Conservation (phyloP, 2,888 invertebrate genomes). For the Bibio marci region DNA sequence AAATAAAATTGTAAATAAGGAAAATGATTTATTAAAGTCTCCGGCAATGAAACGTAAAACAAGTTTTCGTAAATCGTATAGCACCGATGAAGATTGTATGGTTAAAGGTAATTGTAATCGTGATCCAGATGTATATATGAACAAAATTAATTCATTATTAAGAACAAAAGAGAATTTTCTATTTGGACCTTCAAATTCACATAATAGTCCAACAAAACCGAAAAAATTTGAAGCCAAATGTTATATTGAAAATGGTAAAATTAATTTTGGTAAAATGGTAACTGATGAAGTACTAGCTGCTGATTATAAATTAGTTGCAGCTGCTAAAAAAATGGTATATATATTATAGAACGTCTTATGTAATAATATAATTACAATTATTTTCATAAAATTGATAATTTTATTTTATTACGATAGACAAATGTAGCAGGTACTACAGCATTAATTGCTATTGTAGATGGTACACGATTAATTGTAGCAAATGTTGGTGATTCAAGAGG, state of each 20-base stretch:
- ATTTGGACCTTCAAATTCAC: slow-evolving; percentile 10
- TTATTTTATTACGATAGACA: neutral
- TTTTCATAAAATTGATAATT: slow-evolving; percentile 5
- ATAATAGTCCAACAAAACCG: slow-evolving; percentile 15
- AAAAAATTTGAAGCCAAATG: slow-evolving; percentile 31
- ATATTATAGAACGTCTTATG: too few relatives aligned
- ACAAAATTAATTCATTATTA: slow-evolving; percentile 22
- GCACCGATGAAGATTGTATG: slow-evolving; percentile 39
- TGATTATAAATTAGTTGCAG: slow-evolving; percentile 63
- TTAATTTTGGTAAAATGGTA: slow-evolving; percentile 64
- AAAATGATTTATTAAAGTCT: too few relatives aligned
- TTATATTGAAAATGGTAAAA: slow-evolving; percentile 57
- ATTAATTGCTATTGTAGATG: slow-evolving; percentile 72
- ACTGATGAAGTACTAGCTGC: slow-evolving; percentile 77
- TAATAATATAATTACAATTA: too few relatives aligned
- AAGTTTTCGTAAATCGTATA: slow-evolving; percentile 48
- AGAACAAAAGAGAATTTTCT: slow-evolving; percentile 20
- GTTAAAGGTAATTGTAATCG: slow-evolving; percentile 32
- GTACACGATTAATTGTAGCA: slow-evolving; percentile 68
- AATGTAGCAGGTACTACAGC: slow-evolving; percentile 76
- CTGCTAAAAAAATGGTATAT: slow-evolving; percentile 52
- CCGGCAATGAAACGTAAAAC: slow-evolving; percentile 36
- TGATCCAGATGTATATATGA: slow-evolving; percentile 21
- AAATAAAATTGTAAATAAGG: slow-evolving; percentile 11
- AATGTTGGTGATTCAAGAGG: slow-evolving; percentile 96